Base-by-base conservation (phyloP, 2,797 vertebrate genomes). In the Coendou prehensilis region DNA sequence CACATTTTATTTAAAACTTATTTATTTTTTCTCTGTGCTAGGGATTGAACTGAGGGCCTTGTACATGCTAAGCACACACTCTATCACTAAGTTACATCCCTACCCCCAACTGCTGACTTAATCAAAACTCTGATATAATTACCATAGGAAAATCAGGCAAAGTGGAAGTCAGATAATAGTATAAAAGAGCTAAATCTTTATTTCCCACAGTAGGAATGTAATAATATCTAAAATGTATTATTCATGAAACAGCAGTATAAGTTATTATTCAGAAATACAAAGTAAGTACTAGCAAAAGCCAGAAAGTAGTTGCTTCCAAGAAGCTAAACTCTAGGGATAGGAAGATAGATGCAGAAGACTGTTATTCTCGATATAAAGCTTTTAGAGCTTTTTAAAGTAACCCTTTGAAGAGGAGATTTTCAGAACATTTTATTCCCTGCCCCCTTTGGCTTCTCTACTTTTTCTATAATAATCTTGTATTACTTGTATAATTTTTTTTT, bases 251-350 rank as follows among this genome's bases (percentile, higher is more conserved):
- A 94, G 28, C 76, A 91, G 83, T 67, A 71, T 78, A 63, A 91
- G 57, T 64, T 76, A 57, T 92, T 86, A 94, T 64, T 87, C 75
- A 94, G 45, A 94, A 97, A 93, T 79, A 94, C 1, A 73, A 94
- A 79, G 9, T 67, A 93, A 84, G 81, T 71, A 78, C 18, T 33
- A 92, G 57, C 30, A 96, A 97, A 93, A 87, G 15, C 22, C 79
- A 96, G 76, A 81, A 93, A 82, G 26, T 4, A 89, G 30, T 17
- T 95, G 22, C 22, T 90, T 89, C 6, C 79, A 89, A 75, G 20
- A 95, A 75, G 41, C 18, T 93, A 71, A 85, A 61, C n/a, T 71
- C 79, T 15, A 23, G n/a, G 13, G 61, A 6, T 78, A 15, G 22
- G 78, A 89, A 78, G 84, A 80, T n/a, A 88, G 26, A 67, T 75